These are phyloP conservation scores for Cassiopea xamachana DNA, from an alignment of 30 jellyfish, hydroid and myxozoan genomes.

Conservation along the genomic window DNA sequence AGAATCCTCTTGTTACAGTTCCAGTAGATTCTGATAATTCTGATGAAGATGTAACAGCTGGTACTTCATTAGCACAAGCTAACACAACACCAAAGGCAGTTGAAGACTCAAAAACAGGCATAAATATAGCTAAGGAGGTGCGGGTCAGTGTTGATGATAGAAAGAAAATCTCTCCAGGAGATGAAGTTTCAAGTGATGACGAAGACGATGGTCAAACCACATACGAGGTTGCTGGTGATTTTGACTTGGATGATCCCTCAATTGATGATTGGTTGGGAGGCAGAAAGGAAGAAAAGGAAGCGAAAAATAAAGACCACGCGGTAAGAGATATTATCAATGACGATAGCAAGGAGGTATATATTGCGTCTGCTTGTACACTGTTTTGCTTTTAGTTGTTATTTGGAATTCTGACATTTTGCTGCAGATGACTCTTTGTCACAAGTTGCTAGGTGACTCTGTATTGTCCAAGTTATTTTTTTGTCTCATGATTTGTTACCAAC, in stretches of 20 bases:
- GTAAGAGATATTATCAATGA: not conserved
- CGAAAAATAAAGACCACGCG: not conserved
- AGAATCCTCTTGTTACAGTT: constrained; percentile 73
- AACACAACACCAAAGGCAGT: not conserved
- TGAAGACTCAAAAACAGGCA: not conserved
- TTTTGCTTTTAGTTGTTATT: not conserved
- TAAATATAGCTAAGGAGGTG: not conserved
- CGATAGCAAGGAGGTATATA: not conserved
- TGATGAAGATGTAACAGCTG: constrained; percentile 17
- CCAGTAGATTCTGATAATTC: constrained; percentile 58
- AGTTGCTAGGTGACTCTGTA: too few species aligned
- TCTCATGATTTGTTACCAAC: too few species aligned
- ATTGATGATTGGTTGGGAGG: constrained; percentile 69
- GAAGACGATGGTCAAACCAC: constrained; percentile 39
- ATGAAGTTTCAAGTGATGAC: constrained; percentile 60
- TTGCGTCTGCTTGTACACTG: not conserved
- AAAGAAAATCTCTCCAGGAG: constrained; percentile 2
- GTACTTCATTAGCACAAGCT: not conserved
- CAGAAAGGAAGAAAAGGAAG: not conserved
- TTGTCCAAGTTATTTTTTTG: too few species aligned
- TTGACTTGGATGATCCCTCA: constrained; percentile 54
- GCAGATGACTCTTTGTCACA: too few species aligned
- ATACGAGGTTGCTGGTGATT: constrained; percentile 69
- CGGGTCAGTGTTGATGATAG: not conserved
- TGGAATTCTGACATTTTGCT: too few species aligned